phyloP scores from a whole-genome alignment of 2,113 vertebrate genomes.

The Sorex araneus region DNA sequence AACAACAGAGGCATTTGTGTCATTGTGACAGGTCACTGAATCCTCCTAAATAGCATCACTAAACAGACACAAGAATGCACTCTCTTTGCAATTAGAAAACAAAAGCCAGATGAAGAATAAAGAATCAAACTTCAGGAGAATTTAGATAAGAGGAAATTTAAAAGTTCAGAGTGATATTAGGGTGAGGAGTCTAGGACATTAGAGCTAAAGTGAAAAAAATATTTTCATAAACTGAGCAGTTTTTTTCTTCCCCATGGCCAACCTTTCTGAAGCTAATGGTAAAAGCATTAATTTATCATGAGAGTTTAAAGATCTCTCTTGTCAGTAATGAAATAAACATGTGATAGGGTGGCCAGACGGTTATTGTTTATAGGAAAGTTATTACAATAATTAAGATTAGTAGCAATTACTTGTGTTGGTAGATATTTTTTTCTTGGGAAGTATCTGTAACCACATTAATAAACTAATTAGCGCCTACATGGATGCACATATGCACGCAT shows the following conservation, averaged over 20 bases:
- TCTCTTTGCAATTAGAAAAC: conserved; percentile 40
- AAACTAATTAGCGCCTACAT: conserved; percentile 82
- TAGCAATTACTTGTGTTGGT: conserved; percentile 86
- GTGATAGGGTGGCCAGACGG: conserved; percentile 77
- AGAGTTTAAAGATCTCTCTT: conserved; percentile 85
- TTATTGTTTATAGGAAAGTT: conserved; percentile 85
- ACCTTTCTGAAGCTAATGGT: conserved; percentile 78
- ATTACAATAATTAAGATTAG: conserved; percentile 88
- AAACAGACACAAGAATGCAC: conserved; percentile 29
- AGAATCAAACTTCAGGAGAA: conserved; percentile 49
- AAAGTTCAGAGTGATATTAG: conserved; percentile 31
- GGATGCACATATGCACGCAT: conserved; percentile 41
- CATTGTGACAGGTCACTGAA: conserved; percentile 30
- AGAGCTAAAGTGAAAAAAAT: conserved; percentile 36
- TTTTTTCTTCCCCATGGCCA: conserved; percentile 69
- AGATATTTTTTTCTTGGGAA: conserved; percentile 80
- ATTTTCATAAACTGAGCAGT: conserved; percentile 71
- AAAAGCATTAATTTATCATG: conserved; percentile 87
- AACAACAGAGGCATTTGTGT: conserved; percentile 33
- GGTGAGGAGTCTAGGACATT: not conserved
- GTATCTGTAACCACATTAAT: conserved; percentile 81
- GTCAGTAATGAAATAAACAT: conserved; percentile 86
- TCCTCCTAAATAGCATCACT: conserved; percentile 53
- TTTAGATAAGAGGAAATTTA: not conserved
- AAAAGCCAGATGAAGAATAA: conserved; percentile 53